Conservation (phyloP, 2,113 vertebrate species). For the Nansenia antarctica region DNA sequence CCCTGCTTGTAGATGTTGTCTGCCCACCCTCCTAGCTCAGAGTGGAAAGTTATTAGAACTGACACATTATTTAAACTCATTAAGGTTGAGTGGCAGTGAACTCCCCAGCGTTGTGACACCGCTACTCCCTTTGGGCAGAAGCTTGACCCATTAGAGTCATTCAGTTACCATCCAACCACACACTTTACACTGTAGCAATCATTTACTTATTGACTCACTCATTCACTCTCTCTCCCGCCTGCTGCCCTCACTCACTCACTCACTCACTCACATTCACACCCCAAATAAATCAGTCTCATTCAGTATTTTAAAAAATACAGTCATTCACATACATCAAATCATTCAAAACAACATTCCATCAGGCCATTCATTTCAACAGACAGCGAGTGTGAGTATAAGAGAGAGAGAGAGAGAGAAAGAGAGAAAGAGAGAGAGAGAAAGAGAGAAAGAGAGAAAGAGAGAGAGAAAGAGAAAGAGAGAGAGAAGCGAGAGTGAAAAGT, state of each 20-base stretch:
- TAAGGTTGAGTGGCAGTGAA: slow-evolving; percentile 37
- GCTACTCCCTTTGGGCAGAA: slow-evolving; percentile 18
- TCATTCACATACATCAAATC: not conserved
- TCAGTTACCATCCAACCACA: too few species aligned
- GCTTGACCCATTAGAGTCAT: slow-evolving; percentile 38
- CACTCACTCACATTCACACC: not conserved
- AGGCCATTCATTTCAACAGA: slow-evolving; percentile 28
- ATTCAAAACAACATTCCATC: not conserved
- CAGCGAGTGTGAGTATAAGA: not conserved
- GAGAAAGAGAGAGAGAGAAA: not conserved
- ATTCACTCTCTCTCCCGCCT: not conserved
- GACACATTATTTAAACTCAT: slow-evolving; percentile 54
- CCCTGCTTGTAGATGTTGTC: slow-evolving; percentile 4
- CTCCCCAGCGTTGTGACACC: slow-evolving; percentile 26
- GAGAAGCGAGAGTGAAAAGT: slow-evolving; percentile 15
- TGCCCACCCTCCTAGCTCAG: not conserved
- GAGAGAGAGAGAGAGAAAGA: not conserved
- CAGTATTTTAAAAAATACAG: not conserved
- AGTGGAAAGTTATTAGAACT: slow-evolving; percentile 37
- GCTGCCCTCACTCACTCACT: slow-evolving; percentile 1
- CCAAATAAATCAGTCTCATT: not conserved
- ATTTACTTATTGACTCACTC: not conserved
- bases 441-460: not conserved
- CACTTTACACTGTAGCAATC: not conserved
- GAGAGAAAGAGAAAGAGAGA: slow-evolving; percentile 4